Evolutionary conservation across 2,113 vertebrate genomes (phyloP).

Genomic region (Progne subis): DNA sequence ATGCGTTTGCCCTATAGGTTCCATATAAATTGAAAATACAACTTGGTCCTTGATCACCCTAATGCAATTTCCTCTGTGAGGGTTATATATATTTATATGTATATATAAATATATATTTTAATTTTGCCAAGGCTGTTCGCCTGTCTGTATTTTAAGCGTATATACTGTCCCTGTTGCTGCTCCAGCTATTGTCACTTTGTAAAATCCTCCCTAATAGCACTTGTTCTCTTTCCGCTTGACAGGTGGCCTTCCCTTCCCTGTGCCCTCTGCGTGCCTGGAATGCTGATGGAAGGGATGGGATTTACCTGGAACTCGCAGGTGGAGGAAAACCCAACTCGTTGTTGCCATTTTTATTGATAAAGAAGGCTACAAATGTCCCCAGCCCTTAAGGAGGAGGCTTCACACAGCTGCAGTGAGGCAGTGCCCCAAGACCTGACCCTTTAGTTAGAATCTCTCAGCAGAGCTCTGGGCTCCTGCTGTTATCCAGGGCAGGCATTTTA

Average conservation of each 20-base stretch:
- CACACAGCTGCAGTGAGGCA: neutral
- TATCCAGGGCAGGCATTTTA: neutral
- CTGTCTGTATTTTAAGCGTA: neutral
- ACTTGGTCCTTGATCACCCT: neutral
- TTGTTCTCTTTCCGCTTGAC: slow-evolving; percentile 47
- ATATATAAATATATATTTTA: neutral
- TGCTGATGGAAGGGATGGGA: neutral
- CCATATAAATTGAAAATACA: neutral
- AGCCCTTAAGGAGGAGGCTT: neutral
- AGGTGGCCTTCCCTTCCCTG: slow-evolving; percentile 6
- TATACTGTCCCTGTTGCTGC: neutral
- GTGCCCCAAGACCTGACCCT: neutral
- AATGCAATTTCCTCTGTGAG: neutral
- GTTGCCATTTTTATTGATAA: neutral
- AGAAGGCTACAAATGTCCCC: neutral
- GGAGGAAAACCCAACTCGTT: neutral
- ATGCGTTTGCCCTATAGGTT: neutral
- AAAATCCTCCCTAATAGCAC: slow-evolving; percentile 1
- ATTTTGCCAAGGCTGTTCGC: neutral
- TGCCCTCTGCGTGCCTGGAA: slow-evolving; percentile 10
- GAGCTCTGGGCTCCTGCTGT: neutral
- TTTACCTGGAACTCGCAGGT: neutral
- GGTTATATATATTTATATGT: neutral
- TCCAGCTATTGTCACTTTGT: slow-evolving; percentile 36
- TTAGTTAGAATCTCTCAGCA: neutral